A percentile compares a stretch with the other conserved stretches of the same genome.
Conservation (phyloP, 2,888 invertebrate genomes). For the Trilocha varians region DNA sequence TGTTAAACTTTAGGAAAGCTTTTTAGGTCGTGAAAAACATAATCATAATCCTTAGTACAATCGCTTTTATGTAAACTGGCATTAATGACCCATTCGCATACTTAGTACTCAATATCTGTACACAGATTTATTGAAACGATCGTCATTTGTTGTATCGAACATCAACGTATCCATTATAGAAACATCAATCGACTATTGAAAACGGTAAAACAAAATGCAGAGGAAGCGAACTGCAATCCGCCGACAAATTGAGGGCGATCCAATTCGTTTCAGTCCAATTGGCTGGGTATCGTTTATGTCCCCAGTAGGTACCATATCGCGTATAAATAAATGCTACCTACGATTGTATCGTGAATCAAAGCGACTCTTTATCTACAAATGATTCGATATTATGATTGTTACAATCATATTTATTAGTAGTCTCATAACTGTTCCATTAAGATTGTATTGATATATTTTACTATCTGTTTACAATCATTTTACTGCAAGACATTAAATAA, state of each 20-base stretch:
- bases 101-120: no score
- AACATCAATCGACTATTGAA: constrained; percentile 31
- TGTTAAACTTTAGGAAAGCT: constrained; percentile 40
- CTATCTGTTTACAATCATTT: not conserved
- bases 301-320: constrained; percentile 51
- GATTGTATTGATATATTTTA: not conserved
- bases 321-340: constrained; percentile 31
- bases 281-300: constrained; percentile 65
- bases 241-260: constrained; percentile 65
- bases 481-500: not conserved
- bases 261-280: constrained; percentile 72
- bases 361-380: constrained; percentile 38
- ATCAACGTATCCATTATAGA: constrained; percentile 6
- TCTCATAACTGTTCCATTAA: not conserved
- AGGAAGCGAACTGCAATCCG: constrained; percentile 52
- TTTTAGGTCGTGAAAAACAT: constrained; percentile 43
- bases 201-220: constrained; percentile 57
- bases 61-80: constrained; percentile 7
- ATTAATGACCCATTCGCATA: not conserved
- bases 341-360: constrained; percentile 45
- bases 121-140: not conserved
- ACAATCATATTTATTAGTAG: not conserved
- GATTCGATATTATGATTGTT: constrained; percentile 25
- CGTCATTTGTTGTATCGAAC: not conserved
- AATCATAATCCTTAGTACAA: constrained; percentile 15